Percentiles rank a stretch among this genome's conserved stretches.
These are phyloP conservation scores for Podocnemis expansa DNA, from an alignment of 2,113 vertebrate species.

Conservation along the genomic window DNA sequence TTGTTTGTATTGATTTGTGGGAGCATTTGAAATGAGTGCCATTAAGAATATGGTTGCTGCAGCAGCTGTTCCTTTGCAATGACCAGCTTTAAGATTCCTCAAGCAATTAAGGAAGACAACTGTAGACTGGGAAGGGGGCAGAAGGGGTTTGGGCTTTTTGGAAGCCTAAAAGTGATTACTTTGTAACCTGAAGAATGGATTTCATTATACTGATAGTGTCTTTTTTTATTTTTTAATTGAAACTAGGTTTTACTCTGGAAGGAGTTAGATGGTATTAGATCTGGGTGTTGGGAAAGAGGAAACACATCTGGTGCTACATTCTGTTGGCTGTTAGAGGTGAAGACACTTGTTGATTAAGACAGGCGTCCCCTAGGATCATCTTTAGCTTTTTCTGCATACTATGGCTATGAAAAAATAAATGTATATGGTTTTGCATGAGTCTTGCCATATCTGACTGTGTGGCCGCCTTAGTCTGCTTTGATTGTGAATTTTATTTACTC, in stretches of 20 bases:
- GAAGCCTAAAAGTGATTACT: neutral
- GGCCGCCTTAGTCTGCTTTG: neutral
- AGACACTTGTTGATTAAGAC: neutral
- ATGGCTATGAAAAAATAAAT: neutral
- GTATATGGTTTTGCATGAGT: neutral
- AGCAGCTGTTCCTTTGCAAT: neutral
- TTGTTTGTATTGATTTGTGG: neutral
- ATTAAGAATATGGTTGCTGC: neutral
- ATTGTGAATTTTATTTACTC: rapidly evolving
- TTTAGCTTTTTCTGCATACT: too few relatives aligned
- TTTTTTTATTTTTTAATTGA: neutral
- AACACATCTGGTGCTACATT: neutral
- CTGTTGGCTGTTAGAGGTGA: neutral
- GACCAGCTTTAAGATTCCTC: neutral
- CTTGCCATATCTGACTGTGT: neutral
- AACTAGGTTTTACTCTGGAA: neutral
- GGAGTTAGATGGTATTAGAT: neutral
- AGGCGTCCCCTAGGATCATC: too few relatives aligned
- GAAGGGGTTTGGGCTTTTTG: neutral
- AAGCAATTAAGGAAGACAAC: neutral
- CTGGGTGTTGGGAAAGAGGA: neutral
- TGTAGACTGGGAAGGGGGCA: neutral
- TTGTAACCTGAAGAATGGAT: neutral
- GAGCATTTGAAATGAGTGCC: neutral
- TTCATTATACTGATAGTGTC: neutral